Base-by-base conservation (phyloP, 2,888 invertebrate genomes). In the Thyatira batis region DNA sequence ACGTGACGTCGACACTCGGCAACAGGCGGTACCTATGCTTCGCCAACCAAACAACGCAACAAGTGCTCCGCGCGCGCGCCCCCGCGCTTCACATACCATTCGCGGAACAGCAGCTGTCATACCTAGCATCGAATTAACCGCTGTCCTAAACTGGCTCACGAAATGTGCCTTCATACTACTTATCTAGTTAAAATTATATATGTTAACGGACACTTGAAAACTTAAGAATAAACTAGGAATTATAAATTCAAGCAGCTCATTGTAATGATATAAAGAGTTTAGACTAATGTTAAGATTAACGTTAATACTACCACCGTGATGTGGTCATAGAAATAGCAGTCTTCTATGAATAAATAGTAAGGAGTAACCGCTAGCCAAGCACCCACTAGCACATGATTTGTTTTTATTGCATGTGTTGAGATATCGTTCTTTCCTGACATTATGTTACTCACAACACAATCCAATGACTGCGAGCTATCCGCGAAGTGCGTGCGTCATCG, bases 11-110 rank as follows among this genome's bases (percentile, higher is more conserved):
- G 82, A 60, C 66, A 67, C 71, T 73, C 75, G 76, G 85, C 87
- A 85, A 84, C 85, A 85, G 84, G 83, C 85, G 83, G 81, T 82
- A 78, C 65, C 67, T 65, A 80, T 81, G 82, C 81, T 65, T 80
- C 82, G 82, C 81, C 85, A 85, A 84, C 87, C 82, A 87, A 89
- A 87, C 87, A 87, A 84, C 87, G 87, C 90, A 91, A 92, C 88
- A 90, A 89, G 91, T 89, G 89, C 86, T 77, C 76, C 82, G 78
- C 17, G 23, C 82, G 78, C 17, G 23, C 84, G 80, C 84, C 81
- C 80, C 80, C 84, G 76, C 82, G 69, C 73, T 66, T 76, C 75
- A 73, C 81, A 81, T 80, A 74, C 80, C 80, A 80, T 77, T 81
- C 73, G 82, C 78, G 60, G 80, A 84, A 81, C 80, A 79, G 73